Evolutionary conservation across 2,113 vertebrate genomes (phyloP).

Genomic region (Spermophilus dauricus): DNA sequence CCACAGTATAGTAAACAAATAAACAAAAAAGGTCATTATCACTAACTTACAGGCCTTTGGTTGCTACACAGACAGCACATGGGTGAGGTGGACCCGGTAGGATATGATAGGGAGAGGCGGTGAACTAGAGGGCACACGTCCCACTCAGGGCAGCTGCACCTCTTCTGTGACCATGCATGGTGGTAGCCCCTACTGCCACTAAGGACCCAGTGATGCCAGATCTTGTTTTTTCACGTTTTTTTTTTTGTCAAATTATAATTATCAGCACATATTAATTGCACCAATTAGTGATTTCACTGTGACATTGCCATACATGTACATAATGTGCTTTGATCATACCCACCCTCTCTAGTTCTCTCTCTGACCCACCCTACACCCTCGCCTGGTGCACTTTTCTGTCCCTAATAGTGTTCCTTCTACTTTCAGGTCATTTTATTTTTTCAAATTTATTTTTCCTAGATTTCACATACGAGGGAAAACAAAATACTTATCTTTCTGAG

Average conservation of each 20-base stretch:
- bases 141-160: background rate
- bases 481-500: background rate
- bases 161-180: background rate
- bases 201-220: background rate
- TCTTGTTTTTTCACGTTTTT: background rate
- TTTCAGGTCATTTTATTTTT: background rate
- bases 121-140: background rate
- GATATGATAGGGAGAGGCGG: accelerated
- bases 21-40: no score
- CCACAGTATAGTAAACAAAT: background rate
- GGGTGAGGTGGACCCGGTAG: background rate
- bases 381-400: no score
- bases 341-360: background rate
- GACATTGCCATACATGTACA: background rate
- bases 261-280: background rate
- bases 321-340: background rate
- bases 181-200: background rate
- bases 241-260: background rate
- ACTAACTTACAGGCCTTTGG: background rate
- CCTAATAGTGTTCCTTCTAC: background rate
- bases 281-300: background rate
- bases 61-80: no score
- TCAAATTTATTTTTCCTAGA: background rate
- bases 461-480: background rate
- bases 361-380: no score